These are phyloP conservation scores for Eutolmus rufibarbis DNA, from an alignment of 2,888 invertebrate species.

Conservation along the genomic window DNA sequence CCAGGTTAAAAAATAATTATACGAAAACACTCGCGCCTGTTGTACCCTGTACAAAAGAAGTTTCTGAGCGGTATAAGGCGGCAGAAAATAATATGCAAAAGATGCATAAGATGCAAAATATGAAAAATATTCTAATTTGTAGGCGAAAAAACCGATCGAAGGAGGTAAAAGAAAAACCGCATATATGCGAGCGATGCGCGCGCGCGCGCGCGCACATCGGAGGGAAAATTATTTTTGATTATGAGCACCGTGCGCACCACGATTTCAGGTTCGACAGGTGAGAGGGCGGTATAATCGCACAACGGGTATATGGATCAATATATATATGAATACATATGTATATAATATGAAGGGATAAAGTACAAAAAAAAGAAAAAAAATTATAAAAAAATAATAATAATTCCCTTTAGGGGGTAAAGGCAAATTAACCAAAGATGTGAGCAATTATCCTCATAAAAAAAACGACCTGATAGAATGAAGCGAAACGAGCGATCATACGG, in stretches of 20 bases:
- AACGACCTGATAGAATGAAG: neutral
- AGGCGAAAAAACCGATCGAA: conserved; percentile 16
- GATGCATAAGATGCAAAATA: neutral
- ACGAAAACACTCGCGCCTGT: too few species aligned
- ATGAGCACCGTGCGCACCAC: neutral
- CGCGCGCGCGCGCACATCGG: neutral
- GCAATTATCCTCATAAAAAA: conserved; percentile 33
- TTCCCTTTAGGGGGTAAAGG: conserved; percentile 17
- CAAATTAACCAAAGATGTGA: conserved; percentile 32
- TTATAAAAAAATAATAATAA: neutral
- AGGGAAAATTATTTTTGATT: conserved; percentile 1
- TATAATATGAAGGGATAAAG: neutral
- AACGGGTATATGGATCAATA: neutral
- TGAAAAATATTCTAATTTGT: conserved; percentile 37
- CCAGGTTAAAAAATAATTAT: too few species aligned
- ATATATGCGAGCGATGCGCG: neutral
- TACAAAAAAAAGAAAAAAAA: neutral
- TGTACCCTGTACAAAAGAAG: too few species aligned
- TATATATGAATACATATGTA: neutral
- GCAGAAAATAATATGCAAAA: neutral
- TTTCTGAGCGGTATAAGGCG: too few species aligned
- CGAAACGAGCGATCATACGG: neutral
- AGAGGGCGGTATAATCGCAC: neutral
- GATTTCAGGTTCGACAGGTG: neutral
- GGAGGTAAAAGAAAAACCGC: conserved; percentile 28